These are phyloP conservation scores for Chanos chanos DNA, from an alignment of 2,797 vertebrate species.

Conservation along the genomic window DNA sequence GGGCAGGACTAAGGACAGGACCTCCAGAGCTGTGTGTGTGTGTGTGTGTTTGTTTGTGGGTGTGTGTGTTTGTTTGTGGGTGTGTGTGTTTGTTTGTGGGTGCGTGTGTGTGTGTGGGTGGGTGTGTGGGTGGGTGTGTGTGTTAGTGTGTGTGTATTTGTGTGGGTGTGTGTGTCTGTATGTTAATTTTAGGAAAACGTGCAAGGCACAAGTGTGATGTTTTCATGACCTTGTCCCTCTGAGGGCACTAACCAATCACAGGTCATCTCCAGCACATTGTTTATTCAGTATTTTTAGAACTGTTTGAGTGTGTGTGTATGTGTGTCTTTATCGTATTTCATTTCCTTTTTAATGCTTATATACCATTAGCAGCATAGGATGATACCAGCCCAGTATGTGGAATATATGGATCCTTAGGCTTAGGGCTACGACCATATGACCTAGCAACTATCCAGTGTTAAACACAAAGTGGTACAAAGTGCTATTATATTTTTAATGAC, in stretches of 20 bases:
- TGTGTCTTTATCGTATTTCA: not conserved
- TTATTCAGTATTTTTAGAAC: not conserved
- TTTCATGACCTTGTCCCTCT: constrained; percentile 22
- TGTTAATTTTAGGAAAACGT: constrained; percentile 35
- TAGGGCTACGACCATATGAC: too few species aligned
- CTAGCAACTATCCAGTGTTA: too few species aligned
- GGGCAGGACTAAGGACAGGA: too few species aligned
- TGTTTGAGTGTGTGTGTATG: constrained; percentile 9
- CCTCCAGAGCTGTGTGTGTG: constrained; percentile 12
- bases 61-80: constrained; percentile 1
- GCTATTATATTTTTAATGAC: too few species aligned
- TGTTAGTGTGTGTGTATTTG: constrained; percentile 1
- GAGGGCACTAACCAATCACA: constrained; percentile 1
- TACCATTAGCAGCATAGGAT: too few species aligned
- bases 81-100: constrained; percentile 1
- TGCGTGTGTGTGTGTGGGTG: not conserved
- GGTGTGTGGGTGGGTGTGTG: constrained; percentile 1
- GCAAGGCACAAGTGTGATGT: not conserved
- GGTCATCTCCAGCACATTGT: not conserved
- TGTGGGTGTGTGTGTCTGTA: not conserved
- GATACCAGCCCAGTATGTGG: too few species aligned
- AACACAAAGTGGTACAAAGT: too few species aligned
- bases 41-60: not conserved
- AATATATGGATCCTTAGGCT: too few species aligned
- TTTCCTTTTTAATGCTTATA: too few species aligned